phyloP scores from a whole-genome alignment of 2,797 vertebrate species.

The Intellagama lesueurii region DNA sequence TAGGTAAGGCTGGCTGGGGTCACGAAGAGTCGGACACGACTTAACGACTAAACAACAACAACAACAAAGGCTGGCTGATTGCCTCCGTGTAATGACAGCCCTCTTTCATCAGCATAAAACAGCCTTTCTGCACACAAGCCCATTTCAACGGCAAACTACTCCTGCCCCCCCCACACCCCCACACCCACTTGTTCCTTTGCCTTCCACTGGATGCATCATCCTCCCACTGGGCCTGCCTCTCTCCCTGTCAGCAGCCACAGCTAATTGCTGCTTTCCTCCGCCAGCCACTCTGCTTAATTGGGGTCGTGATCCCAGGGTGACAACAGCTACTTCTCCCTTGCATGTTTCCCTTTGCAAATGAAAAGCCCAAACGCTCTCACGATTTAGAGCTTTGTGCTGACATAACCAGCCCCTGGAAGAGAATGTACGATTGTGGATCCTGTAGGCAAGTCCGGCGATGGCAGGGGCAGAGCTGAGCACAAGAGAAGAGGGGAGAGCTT shows the following conservation, averaged over 20 bases:
- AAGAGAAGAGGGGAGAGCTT: too few species aligned
- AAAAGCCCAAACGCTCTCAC: neutral
- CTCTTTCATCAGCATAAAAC: neutral
- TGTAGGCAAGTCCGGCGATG: too few species aligned
- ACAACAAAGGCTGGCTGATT: neutral
- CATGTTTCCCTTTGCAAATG: neutral
- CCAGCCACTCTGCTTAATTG: slow-evolving; percentile 6
- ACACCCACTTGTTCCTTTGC: too few species aligned
- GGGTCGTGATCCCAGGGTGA: neutral
- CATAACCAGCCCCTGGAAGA: too few species aligned
- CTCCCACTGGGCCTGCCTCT: neutral
- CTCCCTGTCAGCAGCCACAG: too few species aligned
- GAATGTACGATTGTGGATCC: too few species aligned
- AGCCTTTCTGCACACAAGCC: neutral
- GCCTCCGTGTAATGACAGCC: neutral
- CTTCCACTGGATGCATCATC: too few species aligned
- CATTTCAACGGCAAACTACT: neutral
- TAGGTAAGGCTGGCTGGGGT: too few species aligned
- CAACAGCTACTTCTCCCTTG: neutral
- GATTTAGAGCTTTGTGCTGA: neutral
- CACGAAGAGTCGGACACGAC: too few species aligned
- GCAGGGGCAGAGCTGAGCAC: neutral
- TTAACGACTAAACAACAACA: neutral
- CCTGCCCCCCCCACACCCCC: neutral
- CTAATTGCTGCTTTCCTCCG: slow-evolving; percentile 2